Evolutionary conservation across 2,888 invertebrate genomes (phyloP), one percentile per base, ranked within the genome.

Genomic region (Diaphora mendica): DNA sequence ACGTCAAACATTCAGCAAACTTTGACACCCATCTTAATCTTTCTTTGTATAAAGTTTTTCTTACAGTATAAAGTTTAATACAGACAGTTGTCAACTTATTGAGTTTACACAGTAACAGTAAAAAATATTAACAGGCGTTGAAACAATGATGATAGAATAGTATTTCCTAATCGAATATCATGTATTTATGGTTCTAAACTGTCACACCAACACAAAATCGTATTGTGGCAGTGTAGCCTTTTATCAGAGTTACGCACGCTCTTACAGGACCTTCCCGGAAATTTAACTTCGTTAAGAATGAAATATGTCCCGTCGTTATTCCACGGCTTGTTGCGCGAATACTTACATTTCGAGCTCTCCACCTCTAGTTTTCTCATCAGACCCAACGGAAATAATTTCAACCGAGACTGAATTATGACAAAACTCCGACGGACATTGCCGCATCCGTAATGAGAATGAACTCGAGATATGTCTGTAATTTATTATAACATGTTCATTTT

Each of bases 271-370:
- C 92, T 90, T 90, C 90, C 93, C 93, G 95, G 94, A 95, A 95
- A 95, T 95, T 95, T 95, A 94, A 95, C 94, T 95, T 95, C 94
- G 94, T 95, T 95, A 95, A 95, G 95, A 94, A 94, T 95, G 95
- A 95, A 95, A 95, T 95, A 95, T 95, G 94, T 91, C 92, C 92
- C 92, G 91, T 91, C 95, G 95, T 94, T 94, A 94, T 92, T 92
- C 93, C 92, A 92, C 92, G 94, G 94, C 93, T 94, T 94, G 95
- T 94, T 95, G 93, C 94, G 91, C 93, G 93, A 92, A 94, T 91
- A 93, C 94, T 94, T 94, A 94, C 94, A 93, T 93, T 93, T 91
- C 90, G 90, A 93, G 93, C 90, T 93, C 91, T 91, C 94, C 91
- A 93, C 94, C 94, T 94, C 94, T 94, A 95, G 95, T 95, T 95